Evolutionary conservation across 2,113 vertebrate species (phyloP), one percentile per base, ranked within the genome.

Genomic region (Eulacestoma nigropectus): DNA sequence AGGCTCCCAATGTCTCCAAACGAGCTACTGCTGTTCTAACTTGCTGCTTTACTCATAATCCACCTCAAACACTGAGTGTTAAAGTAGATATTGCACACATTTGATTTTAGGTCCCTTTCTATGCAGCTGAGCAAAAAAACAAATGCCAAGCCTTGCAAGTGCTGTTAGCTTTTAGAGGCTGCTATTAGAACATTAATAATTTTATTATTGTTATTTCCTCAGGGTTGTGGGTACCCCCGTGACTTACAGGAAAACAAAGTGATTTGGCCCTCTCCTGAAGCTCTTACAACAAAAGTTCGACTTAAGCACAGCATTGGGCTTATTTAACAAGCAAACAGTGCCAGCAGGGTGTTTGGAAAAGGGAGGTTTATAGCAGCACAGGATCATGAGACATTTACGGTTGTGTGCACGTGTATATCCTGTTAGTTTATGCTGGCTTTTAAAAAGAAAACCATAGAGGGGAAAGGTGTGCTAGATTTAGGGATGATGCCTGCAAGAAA

Each of bases 291-390:
- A 73, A 35, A 89, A 96, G 93, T 89, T 93, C 93, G 93, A 92
- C 84, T 94, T 93, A 91, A 96, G 89, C 89, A 95, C 94, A 96
- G 89, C 84, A 19, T 77, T 91, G 84, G 78, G 95, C 70, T 95
- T 97, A 87, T 96, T 97, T 97, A 96, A 82, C 69, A 94, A 93
- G 91, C 91, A 95, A 97, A 96, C 49, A 89, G 46, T 82, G 78
- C 57, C 89, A 92, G 95, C 93, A 94, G 95, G 95, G 87, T 92
- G 84, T 96, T 95, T 62, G 70, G 69, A 64, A 89, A 86, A 89
- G 18, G 72, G 59, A 97, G 74, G 93, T 97, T 96, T 95, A 95
- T 91, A 76, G 95, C 77, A 83, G 89, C 41, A 33, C 56, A 89
- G 62, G 37, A 93, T 91, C 46, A 12, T 19, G 78, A 94, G 91